Conservation (phyloP, 2,797 vertebrate species). For the Heteromormyrus szaboi region DNA sequence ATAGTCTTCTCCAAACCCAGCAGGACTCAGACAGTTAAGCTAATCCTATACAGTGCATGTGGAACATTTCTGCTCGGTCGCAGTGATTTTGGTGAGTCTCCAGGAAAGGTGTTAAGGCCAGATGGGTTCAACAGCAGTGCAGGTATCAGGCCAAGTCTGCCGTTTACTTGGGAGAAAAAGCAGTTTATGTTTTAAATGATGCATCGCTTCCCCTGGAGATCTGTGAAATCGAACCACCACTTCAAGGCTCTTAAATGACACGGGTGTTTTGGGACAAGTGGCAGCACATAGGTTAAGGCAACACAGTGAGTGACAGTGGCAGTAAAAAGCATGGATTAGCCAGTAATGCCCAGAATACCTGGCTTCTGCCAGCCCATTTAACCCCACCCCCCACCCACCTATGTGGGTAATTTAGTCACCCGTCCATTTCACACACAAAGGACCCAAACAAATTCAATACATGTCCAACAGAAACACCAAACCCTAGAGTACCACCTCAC, state of each 20-base stretch:
- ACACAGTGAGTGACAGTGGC: background rate
- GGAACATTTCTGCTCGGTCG: background rate
- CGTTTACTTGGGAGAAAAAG: background rate
- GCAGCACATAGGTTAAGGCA: background rate
- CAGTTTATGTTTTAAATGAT: background rate
- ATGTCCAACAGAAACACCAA: background rate
- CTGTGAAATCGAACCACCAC: background rate
- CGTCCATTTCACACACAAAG: constrained; percentile 3
- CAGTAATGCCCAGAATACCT: background rate
- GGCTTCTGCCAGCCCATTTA: background rate
- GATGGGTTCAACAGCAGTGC: background rate
- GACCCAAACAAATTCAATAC: background rate
- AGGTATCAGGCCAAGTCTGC: background rate
- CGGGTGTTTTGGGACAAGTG: background rate
- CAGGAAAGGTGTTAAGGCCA: background rate
- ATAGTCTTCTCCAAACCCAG: background rate
- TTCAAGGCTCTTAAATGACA: background rate
- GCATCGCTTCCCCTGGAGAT: background rate
- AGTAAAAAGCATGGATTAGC: background rate
- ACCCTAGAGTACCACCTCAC: background rate
- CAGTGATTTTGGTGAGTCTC: background rate
- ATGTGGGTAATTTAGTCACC: background rate
- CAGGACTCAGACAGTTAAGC: background rate
- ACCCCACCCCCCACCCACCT: background rate
- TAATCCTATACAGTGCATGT: background rate